Base-by-base conservation (phyloP, 2,888 invertebrate genomes). In the Galerucella calmariensis region DNA sequence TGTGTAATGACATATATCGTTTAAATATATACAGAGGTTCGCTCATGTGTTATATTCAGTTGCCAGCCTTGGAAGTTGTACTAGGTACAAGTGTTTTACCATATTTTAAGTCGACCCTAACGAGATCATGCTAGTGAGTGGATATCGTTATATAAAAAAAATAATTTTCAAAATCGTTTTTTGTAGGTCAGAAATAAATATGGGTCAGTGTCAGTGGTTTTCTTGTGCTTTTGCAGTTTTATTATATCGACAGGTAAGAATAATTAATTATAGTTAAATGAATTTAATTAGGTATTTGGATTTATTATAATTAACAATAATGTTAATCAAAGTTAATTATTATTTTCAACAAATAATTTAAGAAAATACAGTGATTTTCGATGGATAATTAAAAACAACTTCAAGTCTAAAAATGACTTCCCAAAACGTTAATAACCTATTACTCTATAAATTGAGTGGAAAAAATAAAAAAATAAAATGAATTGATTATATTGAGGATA, bases 11-110 rank as follows among this genome's bases (percentile, higher is more conserved):
- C 67, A 66, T 70, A 72, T 76, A 72, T 76, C 71, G 67, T 76
- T 76, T 78, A 78, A 78, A 76, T 79, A 79, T 79, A 77, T 75
- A 80, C 78, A 75, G 67, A 78, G 79, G 78, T 75, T 77, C 80
- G 79, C 73, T 81, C 79, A 80, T 79, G 81, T 82, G 79, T 80
- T 79, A 79, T 80, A 77, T 78, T 79, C 77, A 81, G 79, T 81
- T 77, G 81, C 78, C 81, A 82, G 80, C 82, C 82, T 82, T 82
- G 82, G 79, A 79, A 78, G 78, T 81, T 82, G 81, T 78, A 81
- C 80, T 77, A 71, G 75, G 75, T 77, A 79, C 74, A 48, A 77
- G 69, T 67, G 75, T 72, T 77, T 74, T 58, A 66, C 68, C 69
- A 72, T 71, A 74, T 74, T 78, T 73, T 72, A 67, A 68, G 67